Evolutionary conservation across 2,797 vertebrate species (phyloP).

Genomic region (Prunella strophiata): DNA sequence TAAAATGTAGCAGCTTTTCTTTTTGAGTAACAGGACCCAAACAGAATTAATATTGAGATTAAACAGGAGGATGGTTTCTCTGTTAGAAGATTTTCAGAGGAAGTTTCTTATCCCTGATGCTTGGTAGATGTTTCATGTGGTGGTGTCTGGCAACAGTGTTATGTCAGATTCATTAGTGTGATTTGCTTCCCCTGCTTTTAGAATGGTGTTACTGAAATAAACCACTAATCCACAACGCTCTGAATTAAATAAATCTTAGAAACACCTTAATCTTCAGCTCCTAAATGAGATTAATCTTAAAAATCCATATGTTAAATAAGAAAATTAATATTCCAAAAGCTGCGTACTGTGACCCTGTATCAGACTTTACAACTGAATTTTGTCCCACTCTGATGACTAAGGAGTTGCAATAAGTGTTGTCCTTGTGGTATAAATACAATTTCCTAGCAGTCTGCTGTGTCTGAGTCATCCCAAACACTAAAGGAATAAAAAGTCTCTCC

Average conservation of each 20-base stretch:
- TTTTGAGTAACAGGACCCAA: background rate
- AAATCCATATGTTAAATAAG: background rate
- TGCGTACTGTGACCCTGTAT: background rate
- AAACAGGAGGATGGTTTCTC: background rate
- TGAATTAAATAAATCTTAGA: conserved; percentile 8
- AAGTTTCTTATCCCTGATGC: conserved; percentile 26
- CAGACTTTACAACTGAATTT: conserved; percentile 2
- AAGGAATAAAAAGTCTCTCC: background rate
- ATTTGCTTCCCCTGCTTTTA: conserved; percentile 44
- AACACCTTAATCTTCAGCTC: background rate
- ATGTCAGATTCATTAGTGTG: background rate
- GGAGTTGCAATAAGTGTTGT: conserved; percentile 36
- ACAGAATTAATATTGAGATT: background rate
- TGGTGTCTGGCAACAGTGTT: conserved; percentile 25
- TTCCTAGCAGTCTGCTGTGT: conserved; percentile 37
- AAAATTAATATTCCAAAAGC: background rate
- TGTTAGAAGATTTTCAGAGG: conserved; percentile 39
- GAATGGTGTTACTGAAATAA: conserved; percentile 41
- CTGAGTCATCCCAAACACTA: conserved; percentile 47
- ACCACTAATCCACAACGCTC: background rate
- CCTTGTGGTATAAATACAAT: conserved; percentile 33
- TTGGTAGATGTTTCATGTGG: conserved; percentile 45
- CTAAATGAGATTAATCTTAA: background rate
- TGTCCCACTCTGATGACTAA: conserved; percentile 32
- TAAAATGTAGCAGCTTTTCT: background rate